These are phyloP conservation scores for Campylomormyrus numenius DNA, from an alignment of 2,113 vertebrate genomes.

Conservation along the genomic window DNA sequence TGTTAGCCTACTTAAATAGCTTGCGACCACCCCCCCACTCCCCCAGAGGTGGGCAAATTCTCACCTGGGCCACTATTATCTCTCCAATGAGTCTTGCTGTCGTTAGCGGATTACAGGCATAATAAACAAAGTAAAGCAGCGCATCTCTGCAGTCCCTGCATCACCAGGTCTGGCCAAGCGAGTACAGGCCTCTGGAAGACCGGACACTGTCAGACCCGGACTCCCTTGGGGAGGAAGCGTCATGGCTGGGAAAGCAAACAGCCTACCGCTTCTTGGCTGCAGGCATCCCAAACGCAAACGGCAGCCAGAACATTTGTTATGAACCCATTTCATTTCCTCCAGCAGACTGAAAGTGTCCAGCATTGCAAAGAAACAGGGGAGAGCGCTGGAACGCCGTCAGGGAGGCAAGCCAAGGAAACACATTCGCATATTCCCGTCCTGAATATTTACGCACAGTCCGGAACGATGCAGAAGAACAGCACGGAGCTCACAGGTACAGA, in stretches of 20 bases:
- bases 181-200: conserved; percentile 34
- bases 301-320: conserved; percentile 62
- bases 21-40: conserved; percentile 28
- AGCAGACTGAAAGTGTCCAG: conserved; percentile 23
- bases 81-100: conserved; percentile 38
- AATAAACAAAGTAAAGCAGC: conserved; percentile 37
- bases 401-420: background rate
- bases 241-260: conserved; percentile 51
- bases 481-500: background rate
- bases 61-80: conserved; percentile 39
- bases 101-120: conserved; percentile 51
- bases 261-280: conserved; percentile 46
- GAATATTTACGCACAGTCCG: background rate
- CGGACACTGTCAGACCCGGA: conserved; percentile 36
- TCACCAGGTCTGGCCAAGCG: conserved; percentile 8
- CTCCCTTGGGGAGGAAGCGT: conserved; percentile 37
- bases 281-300: conserved; percentile 47
- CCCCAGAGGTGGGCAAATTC: conserved; percentile 44
- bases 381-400: conserved; percentile 42
- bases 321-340: conserved; percentile 57
- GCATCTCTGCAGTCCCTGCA: conserved; percentile 36
- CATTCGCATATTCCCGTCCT: background rate
- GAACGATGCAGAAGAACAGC: background rate
- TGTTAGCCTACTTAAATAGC: conserved; percentile 40
- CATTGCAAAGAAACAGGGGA: conserved; percentile 32